Evolutionary conservation across 2,888 invertebrate genomes (phyloP).

Genomic region (Cecidostiba fungosa): DNA sequence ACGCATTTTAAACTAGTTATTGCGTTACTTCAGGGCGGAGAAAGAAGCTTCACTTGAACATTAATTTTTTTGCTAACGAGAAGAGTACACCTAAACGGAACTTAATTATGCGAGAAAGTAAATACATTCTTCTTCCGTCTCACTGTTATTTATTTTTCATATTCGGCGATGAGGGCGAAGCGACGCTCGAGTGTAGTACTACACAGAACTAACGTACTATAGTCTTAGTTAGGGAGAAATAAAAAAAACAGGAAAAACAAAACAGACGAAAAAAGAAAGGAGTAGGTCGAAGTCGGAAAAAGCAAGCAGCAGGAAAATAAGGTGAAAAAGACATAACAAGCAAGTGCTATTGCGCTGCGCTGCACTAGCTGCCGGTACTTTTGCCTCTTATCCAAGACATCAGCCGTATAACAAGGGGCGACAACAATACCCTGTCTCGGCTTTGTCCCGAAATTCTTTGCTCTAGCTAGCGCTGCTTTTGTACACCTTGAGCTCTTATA

Average conservation of each 20-base stretch:
- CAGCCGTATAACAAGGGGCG: conserved; percentile 74
- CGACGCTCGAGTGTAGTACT: conserved; percentile 12
- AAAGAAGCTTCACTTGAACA: not conserved
- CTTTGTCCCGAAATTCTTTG: conserved; percentile 74
- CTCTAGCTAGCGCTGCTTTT: conserved; percentile 58
- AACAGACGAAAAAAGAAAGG: not conserved
- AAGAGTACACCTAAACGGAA: not conserved
- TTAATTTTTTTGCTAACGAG: conserved; percentile 27
- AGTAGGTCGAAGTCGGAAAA: conserved; percentile 26
- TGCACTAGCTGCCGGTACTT: conserved; percentile 39
- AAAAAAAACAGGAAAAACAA: not conserved
- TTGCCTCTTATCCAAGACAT: conserved; percentile 68
- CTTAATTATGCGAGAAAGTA: conserved; percentile 30
- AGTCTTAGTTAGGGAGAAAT: not conserved
- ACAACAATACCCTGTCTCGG: conserved; percentile 74
- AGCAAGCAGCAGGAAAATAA: conserved; percentile 31
- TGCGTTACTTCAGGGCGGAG: too few relatives aligned
- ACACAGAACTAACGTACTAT: too few relatives aligned
- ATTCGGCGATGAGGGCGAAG: conserved; percentile 25
- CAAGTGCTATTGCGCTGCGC: conserved; percentile 36
- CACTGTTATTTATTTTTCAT: conserved; percentile 38
- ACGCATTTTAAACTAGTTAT: not conserved
- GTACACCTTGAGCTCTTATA: conserved; percentile 2
- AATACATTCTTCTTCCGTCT: not conserved
- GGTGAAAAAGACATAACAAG: conserved; percentile 61